Base-by-base conservation (phyloP, 2,888 invertebrate species). In the Oligia strigilis region DNA sequence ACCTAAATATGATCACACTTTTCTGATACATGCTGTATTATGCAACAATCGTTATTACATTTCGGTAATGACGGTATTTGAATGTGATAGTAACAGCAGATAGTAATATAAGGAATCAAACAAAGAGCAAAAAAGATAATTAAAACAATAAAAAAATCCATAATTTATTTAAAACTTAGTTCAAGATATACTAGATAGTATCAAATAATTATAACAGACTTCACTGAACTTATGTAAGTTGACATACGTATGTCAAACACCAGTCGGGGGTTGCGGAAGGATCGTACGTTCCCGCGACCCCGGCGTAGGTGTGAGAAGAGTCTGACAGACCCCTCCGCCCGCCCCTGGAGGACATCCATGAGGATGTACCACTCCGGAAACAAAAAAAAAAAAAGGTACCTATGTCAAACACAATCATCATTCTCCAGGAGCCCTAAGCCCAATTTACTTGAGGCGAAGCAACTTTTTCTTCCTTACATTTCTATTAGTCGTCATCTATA, bases 131-230 rank as follows among this genome's bases (percentile, higher is more conserved):
- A 19, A 14, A 17, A 13, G 1, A 49, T 4, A 60, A 62, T n/a
- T 40, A 40, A 9, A 23, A n/a, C 36, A 36, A 71, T 71, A 5
- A 40, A 71, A 58, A 19, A 60, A 6, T 55, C 6, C 9, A 52
- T 23, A 23, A 29, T 77, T 40, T 77, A 77, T 43, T 77, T 40
- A 40, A 49, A 52, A 77, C 77, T 64, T 52, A 49, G 2, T 60
- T 29, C 40, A 62, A 62, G 62, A 76, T 60, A 29, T 11, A 40
- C 19, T 17, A 29, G 2, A 1, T 46, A 58, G 49, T 40, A 40
- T 62, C 49, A 76, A 76, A 49, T 40, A 49, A 36, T 72, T 40
- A 17, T 29, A 72, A 55, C 9, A 6, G 23, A 29, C 40, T 52
- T 19, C 36, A 62, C 62, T 17, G 14, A 29, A 49, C 36, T 4